Evolutionary conservation across 2,888 invertebrate species (phyloP), one percentile per base, ranked within the genome.

Genomic region (Caenorhabditis sp.): DNA sequence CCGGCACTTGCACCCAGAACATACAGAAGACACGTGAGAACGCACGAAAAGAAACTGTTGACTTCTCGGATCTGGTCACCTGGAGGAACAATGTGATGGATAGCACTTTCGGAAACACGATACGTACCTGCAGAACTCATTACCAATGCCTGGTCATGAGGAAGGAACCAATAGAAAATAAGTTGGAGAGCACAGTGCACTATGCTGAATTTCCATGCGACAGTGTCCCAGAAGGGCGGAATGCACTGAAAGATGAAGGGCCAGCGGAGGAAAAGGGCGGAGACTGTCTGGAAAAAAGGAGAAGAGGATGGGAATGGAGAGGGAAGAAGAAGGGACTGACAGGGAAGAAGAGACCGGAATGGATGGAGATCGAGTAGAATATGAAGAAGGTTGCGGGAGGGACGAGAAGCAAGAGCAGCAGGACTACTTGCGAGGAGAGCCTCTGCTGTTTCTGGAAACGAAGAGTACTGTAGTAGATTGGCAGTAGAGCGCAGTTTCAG

Each of bases 391-490:
- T 76, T 55, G 82, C 74, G 6, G 80, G 62, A 15, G 86, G 86
- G 0, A 84, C 62, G 8, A 77, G 4, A 5, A 78, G 5, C 1
- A 83, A 53, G 0, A 86, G 61, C 2, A 55, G 55, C 0, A 79
- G 35, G 0, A 85, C 65, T 13, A 86, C 51, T 53, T 85, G 82
- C 13, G 80, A 55, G 0, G 85, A 84, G 15, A 86, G 35, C 65
- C 68, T 74, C 64, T 85, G 85, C 51, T 86, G 86, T 61, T 85
- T 86, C 85, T 86, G 72, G n/a, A 82, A 74, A 18, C n/a, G n/a
- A 26, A 32, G n/a, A 28, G 11, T 65, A 32, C 22, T 32, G 15
- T 28, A 53, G 15, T 64, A 15, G 13, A 13, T 15, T 40, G 6
- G 5, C 13, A 15, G 15, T 15, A 3, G 15, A 40, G 40, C 9